Base-by-base conservation (phyloP, 2,113 vertebrate genomes). In the Leucosticte australis region DNA sequence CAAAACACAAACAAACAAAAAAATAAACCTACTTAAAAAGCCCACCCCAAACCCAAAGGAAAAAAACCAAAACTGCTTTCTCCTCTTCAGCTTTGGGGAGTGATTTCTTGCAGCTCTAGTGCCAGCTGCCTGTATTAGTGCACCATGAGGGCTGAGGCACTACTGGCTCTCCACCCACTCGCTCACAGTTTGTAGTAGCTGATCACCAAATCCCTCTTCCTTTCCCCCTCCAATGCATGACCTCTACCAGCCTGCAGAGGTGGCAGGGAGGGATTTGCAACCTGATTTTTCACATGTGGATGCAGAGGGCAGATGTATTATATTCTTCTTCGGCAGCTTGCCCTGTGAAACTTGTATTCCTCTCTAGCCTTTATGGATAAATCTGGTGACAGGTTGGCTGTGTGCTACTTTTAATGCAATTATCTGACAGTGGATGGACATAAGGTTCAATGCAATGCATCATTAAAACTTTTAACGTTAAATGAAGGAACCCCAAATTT, bases 21-120 rank as follows among this genome's bases (percentile, higher is more conserved):
- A 42, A 42, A 16, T 5, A 12, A 46, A 67, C 19, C n/a, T 50
- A 28, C 7, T 42, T n/a, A 3, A 37, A 41, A 7, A 1, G 1
- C 3, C 7, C 8, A 17, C 4, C 10, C 2, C 14, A 14, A 87
- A 11, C 2, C 4, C 9, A 35, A 65, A 63, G 13, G 3, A 24
- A 74, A 55, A 21, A 69, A 28, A 4, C 0, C 39, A 16, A 46
- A 56, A 15, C 4, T 67, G 4, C 33, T 81, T 87, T 85, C 37
- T 85, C 12, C 59, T 80, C 13, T n/a, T 69, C 42, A 56, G 18
- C 33, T 80, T 23, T 70, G 24, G 24, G 42, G 17, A 39, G 22
- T 47, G 22, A 57, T 87, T 69, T 55, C 20, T 31, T 73, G 42
- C 52, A 52, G 26, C 13, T 62, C 37, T 46, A 30, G 15, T 55